Evolutionary conservation across 1,140 invertebrate genomes (phyloP).

Genomic region (Drosophila lowei): DNA sequence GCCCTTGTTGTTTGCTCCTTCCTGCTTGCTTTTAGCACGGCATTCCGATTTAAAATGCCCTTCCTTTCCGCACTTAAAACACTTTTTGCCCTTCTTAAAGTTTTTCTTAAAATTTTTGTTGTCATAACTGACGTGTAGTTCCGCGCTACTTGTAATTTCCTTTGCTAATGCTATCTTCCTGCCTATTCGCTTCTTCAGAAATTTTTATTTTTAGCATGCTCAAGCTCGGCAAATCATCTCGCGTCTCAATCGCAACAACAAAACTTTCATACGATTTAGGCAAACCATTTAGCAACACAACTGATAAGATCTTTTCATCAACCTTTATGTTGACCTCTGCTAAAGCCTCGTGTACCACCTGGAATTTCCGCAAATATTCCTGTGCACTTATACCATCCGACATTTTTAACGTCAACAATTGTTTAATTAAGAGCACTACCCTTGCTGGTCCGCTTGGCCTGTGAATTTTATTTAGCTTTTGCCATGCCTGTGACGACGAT

Average conservation of each 20-base stretch:
- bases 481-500: not conserved
- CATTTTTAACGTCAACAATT: too few relatives aligned
- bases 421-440: not conserved
- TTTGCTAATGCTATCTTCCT: too few relatives aligned
- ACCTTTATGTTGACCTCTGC: too few relatives aligned
- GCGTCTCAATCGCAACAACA: not conserved
- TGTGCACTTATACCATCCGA: too few relatives aligned
- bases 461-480: too few relatives aligned
- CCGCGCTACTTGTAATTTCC: not conserved
- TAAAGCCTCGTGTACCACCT: too few relatives aligned
- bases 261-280: not conserved
- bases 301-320: too few relatives aligned
- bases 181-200: not conserved
- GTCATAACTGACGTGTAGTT: not conserved
- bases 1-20: too few relatives aligned
- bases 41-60: not conserved
- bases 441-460: not conserved
- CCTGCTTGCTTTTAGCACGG: not conserved
- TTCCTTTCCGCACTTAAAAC: not conserved
- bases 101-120: not conserved
- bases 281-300: not conserved
- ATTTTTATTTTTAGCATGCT: not conserved
- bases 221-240: not conserved
- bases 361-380: too few relatives aligned
- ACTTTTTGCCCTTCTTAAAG: not conserved